These are phyloP conservation scores for Stratiomys singularior DNA, from an alignment of 2,888 invertebrate species.

Conservation along the genomic window DNA sequence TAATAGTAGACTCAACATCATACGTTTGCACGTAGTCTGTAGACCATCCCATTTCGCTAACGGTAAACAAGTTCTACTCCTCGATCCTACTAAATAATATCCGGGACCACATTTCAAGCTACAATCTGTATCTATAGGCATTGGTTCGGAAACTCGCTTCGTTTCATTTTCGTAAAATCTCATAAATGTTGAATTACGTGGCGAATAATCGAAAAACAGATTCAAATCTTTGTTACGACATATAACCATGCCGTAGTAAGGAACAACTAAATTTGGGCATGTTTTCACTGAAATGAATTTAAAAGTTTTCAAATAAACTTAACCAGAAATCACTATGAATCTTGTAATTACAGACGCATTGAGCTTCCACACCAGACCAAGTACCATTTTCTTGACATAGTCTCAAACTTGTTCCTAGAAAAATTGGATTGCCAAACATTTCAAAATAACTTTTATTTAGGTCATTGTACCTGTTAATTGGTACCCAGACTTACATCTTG, in stretches of 20 bases:
- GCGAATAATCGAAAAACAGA: constrained; percentile 55
- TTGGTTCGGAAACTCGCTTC: constrained; percentile 55
- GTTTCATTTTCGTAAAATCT: constrained; percentile 53
- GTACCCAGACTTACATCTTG: constrained; percentile 75
- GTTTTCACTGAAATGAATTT: constrained; percentile 69
- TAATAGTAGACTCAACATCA: too few species aligned
- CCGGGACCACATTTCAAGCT: constrained; percentile 73
- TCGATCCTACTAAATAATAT: constrained; percentile 72
- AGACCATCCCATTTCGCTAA: constrained; percentile 77
- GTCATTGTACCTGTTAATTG: constrained; percentile 62
- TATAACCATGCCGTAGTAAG: constrained; percentile 69
- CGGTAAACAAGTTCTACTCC: constrained; percentile 73
- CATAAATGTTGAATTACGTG: constrained; percentile 56
- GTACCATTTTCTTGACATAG: constrained; percentile 73
- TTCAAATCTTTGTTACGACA: constrained; percentile 66
- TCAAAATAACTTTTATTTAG: not conserved
- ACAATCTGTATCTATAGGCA: constrained; percentile 74
- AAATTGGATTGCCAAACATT: not conserved
- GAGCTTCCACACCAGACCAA: constrained; percentile 74
- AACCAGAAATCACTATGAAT: not conserved
- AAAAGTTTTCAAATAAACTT: constrained; percentile 7
- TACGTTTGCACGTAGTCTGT: constrained; percentile 74
- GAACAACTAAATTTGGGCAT: constrained; percentile 69
- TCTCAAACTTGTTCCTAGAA: constrained; percentile 67
- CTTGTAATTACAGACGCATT: constrained; percentile 70